Evolutionary conservation across 2,888 invertebrate genomes (phyloP), one percentile per base, ranked within the genome.

Genomic region (Toxonevra muliebris): DNA sequence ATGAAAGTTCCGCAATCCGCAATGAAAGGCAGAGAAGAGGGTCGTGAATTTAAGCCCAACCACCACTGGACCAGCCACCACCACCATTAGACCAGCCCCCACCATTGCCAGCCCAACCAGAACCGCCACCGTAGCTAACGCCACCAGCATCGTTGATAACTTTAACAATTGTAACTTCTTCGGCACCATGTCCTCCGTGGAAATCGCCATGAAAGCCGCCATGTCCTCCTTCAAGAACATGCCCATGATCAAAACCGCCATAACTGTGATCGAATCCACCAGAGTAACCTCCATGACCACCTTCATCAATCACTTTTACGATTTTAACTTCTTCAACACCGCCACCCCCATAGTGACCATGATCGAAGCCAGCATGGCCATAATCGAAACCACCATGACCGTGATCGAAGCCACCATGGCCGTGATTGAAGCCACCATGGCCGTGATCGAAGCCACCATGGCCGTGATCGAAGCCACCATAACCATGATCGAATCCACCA

Each of bases 281-380:
- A 20, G 58, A 59, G 20, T 65, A 68, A 55, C 48, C 52, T 10
- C 60, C 57, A 57, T 59, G 60, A 8, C 40, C 61, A 30, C 68
- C 76, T 43, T 74, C 74, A 13, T 74, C 74, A 11, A 76, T 69
- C 12, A 77, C 72, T 60, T 76, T 75, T 55, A 77, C 59, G 61
- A 77, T 71, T 57, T 76, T 76, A 0, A 76, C 72, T 48, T 71
- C 72, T 15, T 61, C 61, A 58, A 71, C 73, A 9, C 30, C 30
- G 30, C 66, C 74, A 59, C 65, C 71, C 1, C 55, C 65, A 62
- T 69, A 68, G 11, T 66, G 65, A 30, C 68, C 70, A 20, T 63
- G 70, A 55, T 62, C 58, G n/a, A n/a, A n/a, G n/a, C n/a, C n/a
- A n/a, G n/a, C n/a, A n/a, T n/a, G n/a, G 9, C 66, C 70, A 42